Evolutionary conservation across 2,113 vertebrate species (phyloP).

Genomic region (Chionis minor): DNA sequence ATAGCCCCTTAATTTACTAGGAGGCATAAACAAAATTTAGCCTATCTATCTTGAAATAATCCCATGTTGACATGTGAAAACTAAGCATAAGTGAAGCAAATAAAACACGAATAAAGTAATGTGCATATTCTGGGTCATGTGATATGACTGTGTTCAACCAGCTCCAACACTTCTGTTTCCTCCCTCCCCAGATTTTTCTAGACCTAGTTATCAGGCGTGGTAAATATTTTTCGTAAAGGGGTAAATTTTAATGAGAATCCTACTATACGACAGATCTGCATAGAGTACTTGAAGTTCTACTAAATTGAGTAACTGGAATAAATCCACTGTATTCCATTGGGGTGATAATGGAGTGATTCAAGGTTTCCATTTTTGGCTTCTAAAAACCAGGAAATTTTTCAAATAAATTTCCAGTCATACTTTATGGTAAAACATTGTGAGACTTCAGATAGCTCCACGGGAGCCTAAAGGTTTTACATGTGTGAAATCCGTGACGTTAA

Average conservation of each 20-base stretch:
- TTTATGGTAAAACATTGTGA: background rate
- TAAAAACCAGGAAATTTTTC: background rate
- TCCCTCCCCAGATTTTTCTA: background rate
- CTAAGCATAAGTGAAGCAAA: background rate
- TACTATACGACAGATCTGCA: background rate
- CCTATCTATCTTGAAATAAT: background rate
- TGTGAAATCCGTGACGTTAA: slow-evolving; percentile 34
- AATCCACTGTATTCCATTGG: background rate
- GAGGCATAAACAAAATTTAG: background rate
- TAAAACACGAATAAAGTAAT: background rate
- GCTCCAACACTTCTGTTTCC: background rate
- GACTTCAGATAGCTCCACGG: background rate
- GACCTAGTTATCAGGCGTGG: background rate
- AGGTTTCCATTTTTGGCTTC: background rate
- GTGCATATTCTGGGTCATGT: background rate
- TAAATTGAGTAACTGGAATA: background rate
- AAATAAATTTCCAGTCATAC: background rate
- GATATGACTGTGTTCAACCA: background rate
- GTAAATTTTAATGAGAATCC: background rate
- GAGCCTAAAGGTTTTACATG: background rate
- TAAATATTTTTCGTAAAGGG: background rate
- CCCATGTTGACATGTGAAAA: background rate
- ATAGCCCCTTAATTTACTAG: background rate
- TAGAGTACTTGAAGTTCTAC: background rate
- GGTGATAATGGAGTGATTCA: background rate